A percentile compares a stretch with the other conserved stretches of the same genome.
phyloP scores from a whole-genome alignment of 2,797 vertebrate species.

The Microctenopoma lineatum region DNA sequence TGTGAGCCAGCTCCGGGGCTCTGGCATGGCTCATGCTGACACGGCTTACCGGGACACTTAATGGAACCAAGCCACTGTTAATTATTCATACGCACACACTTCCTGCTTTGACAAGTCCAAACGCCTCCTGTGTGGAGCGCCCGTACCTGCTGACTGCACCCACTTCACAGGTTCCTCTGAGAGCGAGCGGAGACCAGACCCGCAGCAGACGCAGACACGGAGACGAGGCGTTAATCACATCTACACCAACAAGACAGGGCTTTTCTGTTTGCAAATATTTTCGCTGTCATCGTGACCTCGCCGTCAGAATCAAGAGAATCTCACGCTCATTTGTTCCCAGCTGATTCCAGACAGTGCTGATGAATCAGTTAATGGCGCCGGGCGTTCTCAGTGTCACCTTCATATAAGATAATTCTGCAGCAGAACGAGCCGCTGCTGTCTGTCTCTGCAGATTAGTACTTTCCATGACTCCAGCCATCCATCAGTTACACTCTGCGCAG shows the following conservation, averaged over 20 bases:
- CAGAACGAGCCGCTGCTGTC: neutral
- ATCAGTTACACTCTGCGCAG: neutral
- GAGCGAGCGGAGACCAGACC: neutral
- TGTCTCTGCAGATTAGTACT: neutral
- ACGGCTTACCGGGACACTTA: neutral
- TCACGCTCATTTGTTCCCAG: conserved; percentile 7
- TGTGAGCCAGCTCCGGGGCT: neutral
- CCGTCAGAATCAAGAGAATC: neutral
- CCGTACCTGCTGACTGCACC: neutral
- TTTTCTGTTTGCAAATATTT: conserved; percentile 19
- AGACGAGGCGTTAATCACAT: too few relatives aligned
- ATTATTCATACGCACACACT: neutral
- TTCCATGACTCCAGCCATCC: neutral
- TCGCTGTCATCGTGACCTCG: neutral
- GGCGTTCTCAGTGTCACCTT: conserved; percentile 35
- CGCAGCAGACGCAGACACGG: too few relatives aligned
- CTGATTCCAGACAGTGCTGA: conserved; percentile 19
- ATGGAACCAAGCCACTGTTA: neutral
- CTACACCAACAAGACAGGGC: too few relatives aligned
- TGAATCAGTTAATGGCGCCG: conserved; percentile 7
- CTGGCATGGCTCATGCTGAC: neutral
- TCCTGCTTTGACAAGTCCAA: neutral
- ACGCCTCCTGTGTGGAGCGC: neutral
- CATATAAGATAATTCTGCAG: conserved; percentile 25
- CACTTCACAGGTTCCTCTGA: conserved; percentile 15